phyloP scores from a whole-genome alignment of 2,797 vertebrate genomes.

The Siniperca scherzeri region DNA sequence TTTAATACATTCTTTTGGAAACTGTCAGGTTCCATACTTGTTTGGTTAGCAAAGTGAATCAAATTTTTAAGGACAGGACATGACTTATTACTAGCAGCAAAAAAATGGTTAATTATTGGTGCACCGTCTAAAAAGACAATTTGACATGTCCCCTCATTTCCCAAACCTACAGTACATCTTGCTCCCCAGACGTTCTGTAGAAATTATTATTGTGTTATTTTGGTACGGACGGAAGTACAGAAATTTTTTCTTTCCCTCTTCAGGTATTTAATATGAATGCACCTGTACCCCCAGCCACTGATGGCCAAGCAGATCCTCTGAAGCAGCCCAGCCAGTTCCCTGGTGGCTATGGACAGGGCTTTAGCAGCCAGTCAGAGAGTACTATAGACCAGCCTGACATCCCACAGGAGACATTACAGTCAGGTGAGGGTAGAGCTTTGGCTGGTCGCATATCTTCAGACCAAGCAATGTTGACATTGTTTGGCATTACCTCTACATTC shows the following conservation, averaged over 20 bases:
- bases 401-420: constrained; percentile 94
- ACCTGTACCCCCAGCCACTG: constrained; percentile 93
- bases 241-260: neutral
- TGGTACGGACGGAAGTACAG: neutral
- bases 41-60: constrained; percentile 5
- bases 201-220: constrained; percentile 12
- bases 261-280: constrained; percentile 99
- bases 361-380: constrained; percentile 90
- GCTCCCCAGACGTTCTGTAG: neutral
- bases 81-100: neutral
- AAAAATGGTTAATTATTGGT: neutral
- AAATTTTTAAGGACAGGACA: constrained; percentile 9
- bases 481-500: neutral
- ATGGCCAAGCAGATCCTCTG: constrained; percentile 88
- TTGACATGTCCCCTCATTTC: constrained; percentile 5
- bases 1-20: neutral
- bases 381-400: constrained; percentile 93
- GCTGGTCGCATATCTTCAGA: neutral
- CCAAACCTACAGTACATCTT: neutral
- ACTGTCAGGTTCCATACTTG: neutral
- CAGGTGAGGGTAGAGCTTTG: constrained; percentile 84
- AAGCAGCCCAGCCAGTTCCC: constrained; percentile 94
- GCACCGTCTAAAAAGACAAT: neutral
- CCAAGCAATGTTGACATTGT: neutral
- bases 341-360: constrained; percentile 92